Percentiles rank a stretch among this genome's conserved stretches.
Evolutionary conservation across 2,797 vertebrate species (phyloP).

Genomic region (Lacerta viridis): DNA sequence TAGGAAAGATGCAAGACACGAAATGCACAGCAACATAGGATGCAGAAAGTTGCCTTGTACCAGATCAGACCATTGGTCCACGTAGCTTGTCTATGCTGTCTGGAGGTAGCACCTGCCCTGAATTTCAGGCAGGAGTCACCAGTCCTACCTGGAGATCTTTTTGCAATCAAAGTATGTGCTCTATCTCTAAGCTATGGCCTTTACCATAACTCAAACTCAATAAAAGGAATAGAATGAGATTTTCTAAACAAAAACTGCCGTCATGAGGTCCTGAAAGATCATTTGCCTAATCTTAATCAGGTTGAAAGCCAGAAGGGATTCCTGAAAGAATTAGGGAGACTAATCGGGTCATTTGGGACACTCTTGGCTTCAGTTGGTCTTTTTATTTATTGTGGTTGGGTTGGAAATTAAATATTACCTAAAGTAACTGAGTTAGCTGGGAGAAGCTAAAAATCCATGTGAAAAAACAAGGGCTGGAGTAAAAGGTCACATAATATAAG

Average conservation of each 20-base stretch:
- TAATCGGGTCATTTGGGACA: constrained; percentile 23
- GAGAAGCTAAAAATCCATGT: constrained; percentile 12
- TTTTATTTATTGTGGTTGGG: neutral
- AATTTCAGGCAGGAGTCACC: no score
- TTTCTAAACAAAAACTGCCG: constrained; percentile 39
- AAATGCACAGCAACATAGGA: neutral
- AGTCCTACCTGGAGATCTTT: neutral
- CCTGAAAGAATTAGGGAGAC: constrained; percentile 42
- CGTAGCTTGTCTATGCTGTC: no score
- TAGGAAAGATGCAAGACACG: constrained; percentile 58
- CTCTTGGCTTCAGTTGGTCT: constrained; percentile 17
- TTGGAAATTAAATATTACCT: neutral
- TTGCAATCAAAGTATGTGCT: no score
- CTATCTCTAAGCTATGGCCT: no score
- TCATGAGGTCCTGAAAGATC: constrained; percentile 51
- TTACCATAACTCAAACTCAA: constrained; percentile 21
- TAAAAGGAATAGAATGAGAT: constrained; percentile 43
- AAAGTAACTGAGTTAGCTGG: neutral
- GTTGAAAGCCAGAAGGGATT: constrained; percentile 47
- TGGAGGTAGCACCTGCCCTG: no score
- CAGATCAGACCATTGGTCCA: no score
- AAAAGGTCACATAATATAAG: neutral
- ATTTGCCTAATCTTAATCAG: constrained; percentile 47
- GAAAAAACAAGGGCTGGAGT: neutral
- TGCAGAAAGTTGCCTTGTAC: neutral